These are phyloP conservation scores for Columba livia DNA, from an alignment of 2,113 vertebrate genomes.

Conservation along the genomic window DNA sequence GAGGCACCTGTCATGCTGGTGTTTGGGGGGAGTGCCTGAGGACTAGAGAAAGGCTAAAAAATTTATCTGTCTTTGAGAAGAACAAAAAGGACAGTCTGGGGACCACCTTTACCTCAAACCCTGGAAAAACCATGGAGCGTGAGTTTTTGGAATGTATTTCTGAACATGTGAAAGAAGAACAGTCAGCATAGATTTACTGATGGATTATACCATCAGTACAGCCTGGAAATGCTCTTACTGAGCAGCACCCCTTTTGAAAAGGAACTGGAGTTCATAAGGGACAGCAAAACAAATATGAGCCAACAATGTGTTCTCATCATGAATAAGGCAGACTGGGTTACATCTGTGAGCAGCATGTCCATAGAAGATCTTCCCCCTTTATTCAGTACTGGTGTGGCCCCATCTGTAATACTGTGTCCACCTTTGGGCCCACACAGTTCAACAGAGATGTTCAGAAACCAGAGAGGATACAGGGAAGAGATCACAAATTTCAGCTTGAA, in stretches of 20 bases:
- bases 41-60: not conserved
- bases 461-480: not conserved
- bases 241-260: not conserved
- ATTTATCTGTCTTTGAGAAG: not conserved
- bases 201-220: not conserved
- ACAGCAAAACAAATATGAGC: not conserved
- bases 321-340: not conserved
- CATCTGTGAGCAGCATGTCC: not conserved
- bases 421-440: not conserved
- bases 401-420: not conserved
- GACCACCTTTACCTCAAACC: not conserved
- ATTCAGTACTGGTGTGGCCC: rapidly evolving
- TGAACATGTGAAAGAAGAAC: not conserved
- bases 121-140: rapidly evolving
- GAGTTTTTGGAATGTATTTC: not conserved
- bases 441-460: not conserved
- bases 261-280: not conserved
- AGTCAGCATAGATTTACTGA: not conserved
- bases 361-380: not conserved
- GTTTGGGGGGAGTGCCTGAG: not conserved
- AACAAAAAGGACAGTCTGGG: not conserved
- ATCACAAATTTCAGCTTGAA: not conserved
- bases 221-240: not conserved
- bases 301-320: not conserved
- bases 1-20: not conserved